Base-by-base conservation (phyloP, 2,888 invertebrate genomes). In the Ectemnius continuus region DNA sequence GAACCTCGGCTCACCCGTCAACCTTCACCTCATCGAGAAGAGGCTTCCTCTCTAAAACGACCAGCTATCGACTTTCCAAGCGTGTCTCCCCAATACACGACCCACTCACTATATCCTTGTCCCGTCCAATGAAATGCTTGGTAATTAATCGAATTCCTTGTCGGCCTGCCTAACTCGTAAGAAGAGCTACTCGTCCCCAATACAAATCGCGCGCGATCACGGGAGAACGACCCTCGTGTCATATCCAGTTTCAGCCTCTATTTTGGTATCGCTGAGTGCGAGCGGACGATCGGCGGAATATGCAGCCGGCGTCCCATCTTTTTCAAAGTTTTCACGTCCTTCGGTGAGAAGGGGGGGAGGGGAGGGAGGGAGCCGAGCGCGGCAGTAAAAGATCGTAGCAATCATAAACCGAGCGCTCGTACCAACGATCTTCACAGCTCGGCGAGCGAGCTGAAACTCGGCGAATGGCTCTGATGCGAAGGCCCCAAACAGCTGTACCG, bases 401-500 rank as follows among this genome's bases (percentile, higher is more conserved):
- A 18, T 23, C 14, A 18, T 58, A 8, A 16, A 58, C 20, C 20
- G 20, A 6, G 36, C 36, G 36, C 36, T 11, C 36, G 1, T 36
- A 11, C 36, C 5, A 36, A 36, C 8, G 8, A 36, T 36, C 36
- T 36, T 36, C 1, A 11, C 36, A 36, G 36, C 36, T 36, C 36
- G 36, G 8, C 36, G 36, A 36, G 4, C 23, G n/a, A 13, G 45
- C 6, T n/a, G 26, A 64, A 71, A 26, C 46, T 48, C 64, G 26
- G 36, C 59, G 2, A 58, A 52, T 16, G 3, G 23, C 23, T 23
- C 2, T 14, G 57, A 64, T 68, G 69, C 68, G 69, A 75, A 75
- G 65, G 58, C 61, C 18, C 13, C 59, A 72, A 66, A 72, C 64
- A 73, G 68, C 58, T 16, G 56, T 47, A 62, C 36, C 57, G 68